A percentile compares a stretch with the other conserved stretches of the same genome.
Evolutionary conservation across 2,888 invertebrate genomes (phyloP).

Genomic region (Periphyllus acericola): DNA sequence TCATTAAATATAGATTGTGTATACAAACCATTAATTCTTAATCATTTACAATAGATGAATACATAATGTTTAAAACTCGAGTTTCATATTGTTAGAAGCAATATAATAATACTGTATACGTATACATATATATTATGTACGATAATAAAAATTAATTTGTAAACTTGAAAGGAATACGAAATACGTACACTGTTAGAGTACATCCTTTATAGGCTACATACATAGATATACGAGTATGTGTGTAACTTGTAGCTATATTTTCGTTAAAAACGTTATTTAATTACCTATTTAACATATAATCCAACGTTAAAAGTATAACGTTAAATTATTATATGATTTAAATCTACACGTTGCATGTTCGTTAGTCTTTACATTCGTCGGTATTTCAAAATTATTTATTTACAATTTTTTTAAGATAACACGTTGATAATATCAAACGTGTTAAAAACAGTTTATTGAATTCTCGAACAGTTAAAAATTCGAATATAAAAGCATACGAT

Average conservation of each 20-base stretch:
- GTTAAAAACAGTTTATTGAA: not conserved
- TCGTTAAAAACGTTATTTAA: not conserved
- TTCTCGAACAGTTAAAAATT: not conserved
- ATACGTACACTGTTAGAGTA: not conserved
- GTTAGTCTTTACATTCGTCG: not conserved
- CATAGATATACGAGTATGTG: too few species aligned
- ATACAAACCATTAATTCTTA: not conserved
- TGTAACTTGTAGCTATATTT: not conserved
- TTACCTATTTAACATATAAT: not conserved
- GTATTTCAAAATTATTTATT: not conserved
- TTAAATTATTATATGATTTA: not conserved
- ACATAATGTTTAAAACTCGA: not conserved
- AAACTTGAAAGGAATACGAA: not conserved
- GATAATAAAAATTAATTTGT: not conserved
- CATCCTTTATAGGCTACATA: too few species aligned
- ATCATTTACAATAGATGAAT: not conserved
- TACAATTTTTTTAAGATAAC: not conserved
- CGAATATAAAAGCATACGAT: not conserved
- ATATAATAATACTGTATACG: not conserved
- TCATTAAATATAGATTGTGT: conserved; percentile 1
- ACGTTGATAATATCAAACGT: not conserved
- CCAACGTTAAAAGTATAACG: not conserved
- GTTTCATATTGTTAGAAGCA: not conserved
- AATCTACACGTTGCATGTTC: not conserved
- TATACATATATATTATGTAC: too few species aligned